A percentile compares a stretch with the other conserved stretches of the same genome.
These are phyloP conservation scores for Poeciliopsis turrubarensis DNA, from an alignment of 2,113 vertebrate genomes.

Conservation along the genomic window DNA sequence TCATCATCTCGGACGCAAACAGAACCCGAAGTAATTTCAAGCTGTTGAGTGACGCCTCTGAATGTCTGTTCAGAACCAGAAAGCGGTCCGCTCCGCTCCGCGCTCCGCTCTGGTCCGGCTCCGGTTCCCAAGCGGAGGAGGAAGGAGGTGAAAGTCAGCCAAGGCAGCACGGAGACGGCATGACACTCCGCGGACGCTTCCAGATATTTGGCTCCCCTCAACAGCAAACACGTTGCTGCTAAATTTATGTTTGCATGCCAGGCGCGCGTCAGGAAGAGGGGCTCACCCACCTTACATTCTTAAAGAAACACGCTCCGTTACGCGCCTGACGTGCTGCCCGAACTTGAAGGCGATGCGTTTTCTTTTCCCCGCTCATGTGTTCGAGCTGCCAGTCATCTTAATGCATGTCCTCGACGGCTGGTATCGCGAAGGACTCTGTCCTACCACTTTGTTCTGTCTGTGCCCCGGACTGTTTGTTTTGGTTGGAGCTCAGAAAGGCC, in stretches of 20 bases:
- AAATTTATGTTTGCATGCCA: slow-evolving; percentile 82
- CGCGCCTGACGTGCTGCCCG: slow-evolving; percentile 28
- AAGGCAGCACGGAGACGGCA: slow-evolving; percentile 55
- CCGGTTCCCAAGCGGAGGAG: slow-evolving; percentile 21
- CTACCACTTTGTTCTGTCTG: background rate
- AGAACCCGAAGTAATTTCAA: background rate
- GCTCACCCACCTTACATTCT: slow-evolving; percentile 81
- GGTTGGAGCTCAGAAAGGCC: background rate
- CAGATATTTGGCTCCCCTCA: slow-evolving; percentile 69
- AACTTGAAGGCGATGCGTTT: slow-evolving; percentile 28
- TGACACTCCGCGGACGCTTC: slow-evolving; percentile 67
- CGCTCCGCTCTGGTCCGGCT: slow-evolving; percentile 28
- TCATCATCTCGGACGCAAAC: slow-evolving; percentile 66
- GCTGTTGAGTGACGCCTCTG: background rate
- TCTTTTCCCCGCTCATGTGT: background rate
- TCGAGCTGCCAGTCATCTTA: background rate
- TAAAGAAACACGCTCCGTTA: slow-evolving; percentile 75
- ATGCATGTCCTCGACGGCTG: background rate
- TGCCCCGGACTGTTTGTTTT: background rate
- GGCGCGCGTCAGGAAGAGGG: slow-evolving; percentile 73
- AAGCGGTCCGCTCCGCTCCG: background rate
- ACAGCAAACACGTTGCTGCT: slow-evolving; percentile 78
- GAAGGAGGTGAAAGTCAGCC: slow-evolving; percentile 37
- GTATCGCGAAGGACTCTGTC: background rate
- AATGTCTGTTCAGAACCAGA: background rate